Evolutionary conservation across 2,797 vertebrate species (phyloP).

Genomic region (Buceros bicornis): DNA sequence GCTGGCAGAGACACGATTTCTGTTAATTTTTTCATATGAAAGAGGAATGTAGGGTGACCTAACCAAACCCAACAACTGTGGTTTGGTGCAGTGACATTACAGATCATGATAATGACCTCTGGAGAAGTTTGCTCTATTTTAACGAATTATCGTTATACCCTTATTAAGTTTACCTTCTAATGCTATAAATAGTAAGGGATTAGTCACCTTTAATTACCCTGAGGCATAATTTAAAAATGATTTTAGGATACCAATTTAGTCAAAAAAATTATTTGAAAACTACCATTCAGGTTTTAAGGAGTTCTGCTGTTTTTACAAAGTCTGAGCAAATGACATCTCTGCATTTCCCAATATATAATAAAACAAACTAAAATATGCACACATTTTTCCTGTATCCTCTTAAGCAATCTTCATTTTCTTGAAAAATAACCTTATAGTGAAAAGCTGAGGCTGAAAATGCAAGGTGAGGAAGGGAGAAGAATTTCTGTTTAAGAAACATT

Average conservation of each 20-base stretch:
- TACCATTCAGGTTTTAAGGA: neutral
- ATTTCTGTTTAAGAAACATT: conserved; percentile 13
- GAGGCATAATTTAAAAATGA: conserved; percentile 51
- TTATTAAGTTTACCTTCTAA: conserved; percentile 38
- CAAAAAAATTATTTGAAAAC: neutral
- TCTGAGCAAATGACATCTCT: neutral
- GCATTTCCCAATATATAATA: conserved; percentile 27
- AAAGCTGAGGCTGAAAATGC: conserved; percentile 23
- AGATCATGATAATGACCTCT: conserved; percentile 31
- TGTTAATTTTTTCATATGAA: conserved; percentile 52
- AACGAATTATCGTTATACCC: conserved; percentile 55
- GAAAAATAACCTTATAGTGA: neutral
- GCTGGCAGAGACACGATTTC: conserved; percentile 67
- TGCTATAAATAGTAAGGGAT: conserved; percentile 54
- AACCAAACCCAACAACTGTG: conserved; percentile 31
- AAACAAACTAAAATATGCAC: neutral
- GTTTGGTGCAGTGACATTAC: conserved; percentile 50
- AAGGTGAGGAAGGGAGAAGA: neutral
- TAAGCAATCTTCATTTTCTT: neutral
- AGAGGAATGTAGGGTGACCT: conserved; percentile 30
- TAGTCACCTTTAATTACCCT: conserved; percentile 54
- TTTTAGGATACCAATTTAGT: neutral
- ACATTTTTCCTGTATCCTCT: neutral
- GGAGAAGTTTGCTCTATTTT: conserved; percentile 55
- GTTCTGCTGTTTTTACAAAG: neutral